Evolutionary conservation across 2,797 vertebrate genomes (phyloP).

Genomic region (Calcarius lapponicus): DNA sequence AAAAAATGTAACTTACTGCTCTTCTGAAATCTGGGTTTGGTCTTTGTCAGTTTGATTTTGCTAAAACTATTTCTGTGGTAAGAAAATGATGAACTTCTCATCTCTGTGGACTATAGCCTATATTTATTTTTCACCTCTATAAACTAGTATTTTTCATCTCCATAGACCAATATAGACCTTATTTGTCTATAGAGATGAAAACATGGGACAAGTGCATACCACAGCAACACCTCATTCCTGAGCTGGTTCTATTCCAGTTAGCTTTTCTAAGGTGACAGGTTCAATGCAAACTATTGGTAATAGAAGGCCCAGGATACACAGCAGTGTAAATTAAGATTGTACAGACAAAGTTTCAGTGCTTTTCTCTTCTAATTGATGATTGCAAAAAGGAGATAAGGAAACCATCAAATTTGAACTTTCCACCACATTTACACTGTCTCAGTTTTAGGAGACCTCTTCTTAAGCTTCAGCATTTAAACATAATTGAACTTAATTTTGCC

Average conservation of each 20-base stretch:
- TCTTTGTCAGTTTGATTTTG: background rate
- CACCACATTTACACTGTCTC: background rate
- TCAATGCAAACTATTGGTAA: background rate
- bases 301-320: background rate
- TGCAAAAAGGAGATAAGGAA: background rate
- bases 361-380: background rate
- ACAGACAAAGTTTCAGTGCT: background rate
- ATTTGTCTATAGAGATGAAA: background rate
- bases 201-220: background rate
- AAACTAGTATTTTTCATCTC: background rate
- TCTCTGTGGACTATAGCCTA: background rate
- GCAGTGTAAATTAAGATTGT: background rate
- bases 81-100: background rate
- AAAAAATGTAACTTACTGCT: background rate
- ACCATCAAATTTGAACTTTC: background rate
- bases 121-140: background rate
- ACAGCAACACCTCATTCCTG: no score
- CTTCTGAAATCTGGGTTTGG: background rate
- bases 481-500: background rate
- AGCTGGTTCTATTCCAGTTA: background rate
- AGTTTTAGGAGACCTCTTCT: background rate
- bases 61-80: background rate
- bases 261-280: background rate
- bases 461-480: background rate
- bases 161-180: background rate